Evolutionary conservation across 2,888 invertebrate genomes (phyloP).

Genomic region (Dione juno): DNA sequence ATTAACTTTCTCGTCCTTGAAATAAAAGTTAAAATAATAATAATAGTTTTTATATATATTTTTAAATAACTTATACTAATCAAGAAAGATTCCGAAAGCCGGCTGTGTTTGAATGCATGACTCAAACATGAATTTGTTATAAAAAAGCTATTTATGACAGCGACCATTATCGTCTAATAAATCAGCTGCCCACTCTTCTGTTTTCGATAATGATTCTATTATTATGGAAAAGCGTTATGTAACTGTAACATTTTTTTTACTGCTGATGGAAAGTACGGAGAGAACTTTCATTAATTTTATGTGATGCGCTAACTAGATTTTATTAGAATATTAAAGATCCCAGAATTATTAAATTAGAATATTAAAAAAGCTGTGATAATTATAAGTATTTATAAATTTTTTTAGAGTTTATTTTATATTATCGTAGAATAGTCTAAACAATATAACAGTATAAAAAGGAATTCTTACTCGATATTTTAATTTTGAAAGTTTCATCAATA

Average conservation of each 20-base stretch:
- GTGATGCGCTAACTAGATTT: background rate
- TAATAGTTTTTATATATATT: too few species aligned
- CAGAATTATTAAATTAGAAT: too few species aligned
- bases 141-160: slow-evolving; percentile 84
- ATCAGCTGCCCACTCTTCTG: slow-evolving; percentile 84
- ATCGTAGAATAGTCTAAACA: too few species aligned
- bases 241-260: slow-evolving; percentile 80
- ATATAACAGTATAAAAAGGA: too few species aligned
- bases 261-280: slow-evolving; percentile 57
- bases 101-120: slow-evolving; percentile 66
- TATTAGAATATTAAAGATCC: too few species aligned
- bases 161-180: slow-evolving; percentile 82
- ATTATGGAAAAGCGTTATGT: slow-evolving; percentile 84
- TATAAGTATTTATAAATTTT: too few species aligned
- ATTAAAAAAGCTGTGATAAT: too few species aligned
- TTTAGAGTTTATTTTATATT: too few species aligned
- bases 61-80: too few species aligned
- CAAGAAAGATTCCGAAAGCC: slow-evolving; percentile 43
- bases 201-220: slow-evolving; percentile 84
- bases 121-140: slow-evolving; percentile 68
- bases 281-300: slow-evolving; percentile 42
- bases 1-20: too few species aligned
- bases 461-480: too few species aligned
- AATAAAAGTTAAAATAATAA: background rate
- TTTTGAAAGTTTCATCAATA: too few species aligned